Evolutionary conservation across 2,888 invertebrate species (phyloP), one percentile per base, ranked within the genome.

Genomic region (Patella ulyssiponensis): DNA sequence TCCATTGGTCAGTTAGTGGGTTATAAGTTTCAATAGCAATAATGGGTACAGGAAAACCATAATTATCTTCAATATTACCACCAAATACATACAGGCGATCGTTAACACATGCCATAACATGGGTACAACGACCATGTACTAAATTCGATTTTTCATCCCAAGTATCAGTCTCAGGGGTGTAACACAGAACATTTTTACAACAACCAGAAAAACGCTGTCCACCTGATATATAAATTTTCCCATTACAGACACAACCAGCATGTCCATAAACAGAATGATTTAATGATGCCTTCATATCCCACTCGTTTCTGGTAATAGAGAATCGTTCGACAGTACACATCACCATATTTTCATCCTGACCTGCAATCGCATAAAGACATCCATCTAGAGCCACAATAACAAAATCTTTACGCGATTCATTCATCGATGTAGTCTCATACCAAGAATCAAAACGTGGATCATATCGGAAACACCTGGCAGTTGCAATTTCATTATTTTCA

Each of bases 301-400:
- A 91, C 69, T 91, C 91, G 78, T 91, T 91, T 15, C 83, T 85
- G 1, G 84, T 86, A 27, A 91, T 89, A 73, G 87, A 85, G 82
- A 88, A 90, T 79, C 88, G 85, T 79, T 91, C 91, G 58, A 90
- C 86, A 2, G 91, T 89, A 79, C 88, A 89, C 88, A 90, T 90
- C n/a, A 91, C 89, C 79, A 88, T 87, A 80, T 90, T 91, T 81
- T 91, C 91, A 83, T 91, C 91, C 82, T 91, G 91, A 0, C 90
- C 91, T 11, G 88, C 90, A 9, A 91, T 85, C 0, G 90, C 89
- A 77, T 88, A 90, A 71, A 91, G 77, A 69, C 85, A 86, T 14
- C 85, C 86, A 33, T 86, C 84, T 23, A 83, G 76, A 0, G 87
- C 88, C 4, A 90, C 85, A 71, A 90, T 77, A 5, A 85, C 89